A percentile compares a stretch with the other conserved stretches of the same genome.
These are phyloP conservation scores for Haplotaxodon microlepis DNA, from an alignment of 2,113 vertebrate species.

Conservation along the genomic window DNA sequence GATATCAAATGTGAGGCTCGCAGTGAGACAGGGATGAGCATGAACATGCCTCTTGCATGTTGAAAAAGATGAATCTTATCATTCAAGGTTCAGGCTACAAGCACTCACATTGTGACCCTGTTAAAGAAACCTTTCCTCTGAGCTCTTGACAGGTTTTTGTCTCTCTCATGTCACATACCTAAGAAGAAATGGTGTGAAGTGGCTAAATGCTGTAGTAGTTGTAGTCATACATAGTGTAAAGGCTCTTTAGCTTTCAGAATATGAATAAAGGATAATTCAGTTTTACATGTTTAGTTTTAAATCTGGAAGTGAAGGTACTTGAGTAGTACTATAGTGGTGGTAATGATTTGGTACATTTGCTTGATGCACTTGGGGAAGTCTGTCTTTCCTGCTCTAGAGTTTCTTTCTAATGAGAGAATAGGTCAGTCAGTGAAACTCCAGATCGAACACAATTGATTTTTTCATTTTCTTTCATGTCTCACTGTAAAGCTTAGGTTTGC, in stretches of 20 bases:
- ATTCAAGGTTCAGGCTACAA: neutral
- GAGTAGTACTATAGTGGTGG: neutral
- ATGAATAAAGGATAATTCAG: neutral
- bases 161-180: neutral
- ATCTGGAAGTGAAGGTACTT: neutral
- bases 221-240: neutral
- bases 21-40: constrained; percentile 1
- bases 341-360: neutral
- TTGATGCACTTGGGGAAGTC: neutral
- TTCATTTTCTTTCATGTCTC: neutral
- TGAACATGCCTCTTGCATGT: neutral
- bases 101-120: neutral
- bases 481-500: neutral
- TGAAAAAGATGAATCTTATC: neutral
- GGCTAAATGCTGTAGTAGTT: neutral
- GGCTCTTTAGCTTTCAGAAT: neutral
- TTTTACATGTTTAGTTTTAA: neutral
- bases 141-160: neutral
- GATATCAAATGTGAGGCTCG: constrained; percentile 9
- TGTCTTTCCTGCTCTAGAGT: neutral
- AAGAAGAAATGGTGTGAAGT: neutral
- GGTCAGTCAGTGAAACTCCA: neutral
- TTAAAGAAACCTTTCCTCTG: neutral
- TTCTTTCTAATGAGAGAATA: neutral
- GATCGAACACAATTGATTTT: neutral